These are phyloP conservation scores for Tinea semifulvella DNA, from an alignment of 2,888 invertebrate genomes.

Conservation along the genomic window DNA sequence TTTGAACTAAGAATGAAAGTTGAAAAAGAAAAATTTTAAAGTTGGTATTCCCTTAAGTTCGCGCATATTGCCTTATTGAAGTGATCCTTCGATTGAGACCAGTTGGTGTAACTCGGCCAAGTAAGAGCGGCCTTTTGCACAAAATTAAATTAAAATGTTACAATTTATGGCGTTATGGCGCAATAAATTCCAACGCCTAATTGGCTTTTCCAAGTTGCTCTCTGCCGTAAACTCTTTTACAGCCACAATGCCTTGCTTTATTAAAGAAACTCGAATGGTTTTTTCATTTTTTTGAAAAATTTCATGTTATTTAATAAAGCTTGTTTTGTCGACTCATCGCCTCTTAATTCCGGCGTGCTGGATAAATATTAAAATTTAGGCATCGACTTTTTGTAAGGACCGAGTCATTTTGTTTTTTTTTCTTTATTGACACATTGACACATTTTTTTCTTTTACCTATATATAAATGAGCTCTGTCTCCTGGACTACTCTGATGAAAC, in stretches of 20 bases:
- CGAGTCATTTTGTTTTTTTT: too few relatives aligned
- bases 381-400: too few relatives aligned
- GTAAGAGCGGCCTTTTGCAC: slow-evolving; percentile 30
- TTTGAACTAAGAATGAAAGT: too few relatives aligned
- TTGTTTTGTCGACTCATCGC: slow-evolving; percentile 9
- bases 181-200: slow-evolving; percentile 57
- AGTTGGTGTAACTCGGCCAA: slow-evolving; percentile 16
- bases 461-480: too few relatives aligned
- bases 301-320: slow-evolving; percentile 11
- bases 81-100: slow-evolving; percentile 19
- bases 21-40: slow-evolving; percentile 1
- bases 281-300: slow-evolving; percentile 7
- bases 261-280: slow-evolving; percentile 28
- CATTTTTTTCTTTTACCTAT: too few relatives aligned
- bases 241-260: slow-evolving; percentile 47
- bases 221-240: slow-evolving; percentile 55
- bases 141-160: slow-evolving; percentile 59
- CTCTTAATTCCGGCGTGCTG: not conserved
- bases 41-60: slow-evolving; percentile 19
- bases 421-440: too few relatives aligned
- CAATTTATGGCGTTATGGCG: slow-evolving; percentile 48
- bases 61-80: slow-evolving; percentile 30
- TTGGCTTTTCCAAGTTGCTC: slow-evolving; percentile 47
- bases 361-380: not conserved
- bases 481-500: too few relatives aligned